Evolutionary conservation across 2,888 invertebrate species (phyloP).

Genomic region (Tipula unca): DNA sequence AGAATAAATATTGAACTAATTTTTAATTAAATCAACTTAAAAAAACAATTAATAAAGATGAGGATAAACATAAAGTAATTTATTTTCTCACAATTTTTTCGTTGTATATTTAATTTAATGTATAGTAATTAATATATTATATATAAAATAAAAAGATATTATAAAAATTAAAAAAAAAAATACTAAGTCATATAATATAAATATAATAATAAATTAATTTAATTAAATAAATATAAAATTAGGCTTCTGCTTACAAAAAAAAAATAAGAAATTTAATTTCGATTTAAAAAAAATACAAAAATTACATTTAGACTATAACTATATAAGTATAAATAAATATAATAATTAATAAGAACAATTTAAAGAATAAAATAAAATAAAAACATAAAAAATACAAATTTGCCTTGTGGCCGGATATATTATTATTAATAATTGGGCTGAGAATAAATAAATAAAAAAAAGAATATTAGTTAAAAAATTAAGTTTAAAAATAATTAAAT

Average conservation of each 20-base stretch:
- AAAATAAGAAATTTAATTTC: not conserved
- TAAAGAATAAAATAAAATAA: not conserved
- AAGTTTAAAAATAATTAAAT: not conserved
- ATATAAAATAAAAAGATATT: not conserved
- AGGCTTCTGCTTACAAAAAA: constrained; percentile 18
- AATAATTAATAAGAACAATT: constrained; percentile 10
- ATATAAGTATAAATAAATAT: constrained; percentile 10
- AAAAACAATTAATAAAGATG: not conserved
- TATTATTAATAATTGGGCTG: constrained; percentile 20
- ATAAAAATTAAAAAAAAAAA: constrained; percentile 15
- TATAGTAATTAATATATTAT: constrained; percentile 2
- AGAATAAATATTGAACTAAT: not conserved
- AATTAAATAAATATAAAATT: constrained; percentile 14
- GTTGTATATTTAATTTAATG: constrained; percentile 17
- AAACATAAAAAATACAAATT: constrained; percentile 16
- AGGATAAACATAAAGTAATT: not conserved
- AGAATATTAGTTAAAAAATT: constrained; percentile 2
- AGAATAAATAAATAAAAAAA: not conserved
- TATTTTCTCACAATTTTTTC: constrained; percentile 16
- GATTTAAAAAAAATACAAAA: not conserved
- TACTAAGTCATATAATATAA: constrained; percentile 15
- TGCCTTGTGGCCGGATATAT: constrained; percentile 19
- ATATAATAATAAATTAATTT: not conserved
- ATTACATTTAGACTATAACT: not conserved
- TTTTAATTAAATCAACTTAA: not conserved